Evolutionary conservation across 2,113 vertebrate genomes (phyloP), one percentile per base, ranked within the genome.

Genomic region (Rhadina sibilatrix): DNA sequence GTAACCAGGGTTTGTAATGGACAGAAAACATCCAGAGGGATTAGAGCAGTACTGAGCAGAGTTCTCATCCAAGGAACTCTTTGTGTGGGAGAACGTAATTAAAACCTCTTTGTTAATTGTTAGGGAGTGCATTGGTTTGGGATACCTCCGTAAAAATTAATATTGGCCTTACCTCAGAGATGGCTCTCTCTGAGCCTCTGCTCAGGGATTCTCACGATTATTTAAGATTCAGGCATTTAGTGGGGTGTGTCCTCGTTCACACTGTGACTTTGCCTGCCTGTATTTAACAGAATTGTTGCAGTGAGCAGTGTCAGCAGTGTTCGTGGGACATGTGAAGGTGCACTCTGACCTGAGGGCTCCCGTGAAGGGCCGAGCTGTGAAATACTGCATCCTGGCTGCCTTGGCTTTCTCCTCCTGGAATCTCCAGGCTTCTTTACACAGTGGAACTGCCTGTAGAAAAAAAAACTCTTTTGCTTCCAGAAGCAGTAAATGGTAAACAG

Each of bases 401-500:
- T 53, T 74, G 77, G 47, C 54, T 60, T 65, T 61, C 40, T 74
- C 83, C 76, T 92, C 46, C n/a, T 87, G 94, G 68, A 89, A 74
- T 46, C 50, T 61, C 33, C 19, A n/a, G 46, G 60, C 50, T 63
- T 87, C 81, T 94, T 84, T 72, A 81, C 70, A 54, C 57, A 49
- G 75, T 28, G 64, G 28, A 77, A 78, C 59, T 87, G 88, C 71
- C 57, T 66, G 57, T 31, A 40, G 60, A 22, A 84, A 93, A 94
- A 33, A 12, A 5, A 2, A 25, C 25, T 57, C 61, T 63, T 28
- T 70, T 87, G 46, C 74, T 94, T 94, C 94, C 97, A 87, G 66
- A 81, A 75, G 70, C 81, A 94, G 75, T 85, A 85, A 94, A 86
- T 89, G 89, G 83, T 90, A 69, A 91, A 83, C 71, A 97, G 92